phyloP scores from a whole-genome alignment of 2,888 invertebrate genomes.

The Esperia sulphurella region DNA sequence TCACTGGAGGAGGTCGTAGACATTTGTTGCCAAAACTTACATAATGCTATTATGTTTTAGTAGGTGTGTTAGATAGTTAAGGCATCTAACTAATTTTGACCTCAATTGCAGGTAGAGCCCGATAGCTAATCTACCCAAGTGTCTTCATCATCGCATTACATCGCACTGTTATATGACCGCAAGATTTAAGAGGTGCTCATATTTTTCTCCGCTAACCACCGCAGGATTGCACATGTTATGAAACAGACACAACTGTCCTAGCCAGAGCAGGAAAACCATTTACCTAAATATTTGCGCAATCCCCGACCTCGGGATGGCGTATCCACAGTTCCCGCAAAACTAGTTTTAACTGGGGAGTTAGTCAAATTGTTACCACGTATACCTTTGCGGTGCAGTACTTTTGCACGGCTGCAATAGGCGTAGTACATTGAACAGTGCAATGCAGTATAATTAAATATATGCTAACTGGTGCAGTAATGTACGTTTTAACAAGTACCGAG shows the following conservation, averaged over 20 bases:
- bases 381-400: constrained; percentile 6
- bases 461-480: constrained; percentile 23
- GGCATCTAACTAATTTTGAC: not conserved
- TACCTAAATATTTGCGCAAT: constrained; percentile 69
- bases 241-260: constrained; percentile 24
- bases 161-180: constrained; percentile 4
- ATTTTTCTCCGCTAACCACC: constrained; percentile 6
- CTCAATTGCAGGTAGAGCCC: not conserved
- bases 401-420: constrained; percentile 13
- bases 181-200: constrained; percentile 1
- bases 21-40: constrained; percentile 2
- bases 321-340: constrained; percentile 54
- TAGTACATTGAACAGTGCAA: constrained; percentile 21
- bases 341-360: constrained; percentile 49
- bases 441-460: constrained; percentile 1
- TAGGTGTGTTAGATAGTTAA: not conserved
- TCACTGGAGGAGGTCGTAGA: not conserved
- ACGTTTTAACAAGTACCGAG: constrained; percentile 18
- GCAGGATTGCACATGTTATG: constrained; percentile 23
- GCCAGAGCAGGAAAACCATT: constrained; percentile 55
- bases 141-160: not conserved
- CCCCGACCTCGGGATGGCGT: constrained; percentile 56
- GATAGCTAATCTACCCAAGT: not conserved
- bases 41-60: not conserved
- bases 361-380: constrained; percentile 13